phyloP scores from a whole-genome alignment of 2,113 vertebrate genomes.

The Tautogolabrus adspersus region DNA sequence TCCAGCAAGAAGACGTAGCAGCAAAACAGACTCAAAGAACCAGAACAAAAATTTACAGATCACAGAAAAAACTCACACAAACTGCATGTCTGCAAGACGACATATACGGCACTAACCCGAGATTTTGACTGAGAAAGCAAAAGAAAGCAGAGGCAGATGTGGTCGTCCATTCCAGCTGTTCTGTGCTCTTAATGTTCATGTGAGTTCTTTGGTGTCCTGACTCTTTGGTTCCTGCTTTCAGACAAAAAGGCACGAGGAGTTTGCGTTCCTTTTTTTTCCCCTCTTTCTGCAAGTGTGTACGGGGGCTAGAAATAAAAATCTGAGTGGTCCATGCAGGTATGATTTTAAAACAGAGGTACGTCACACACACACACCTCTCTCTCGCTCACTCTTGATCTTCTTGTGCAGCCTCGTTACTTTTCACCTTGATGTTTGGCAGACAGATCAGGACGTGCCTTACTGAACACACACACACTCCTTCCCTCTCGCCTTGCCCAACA shows the following conservation, averaged over 20 bases:
- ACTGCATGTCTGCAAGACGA: constrained; percentile 58
- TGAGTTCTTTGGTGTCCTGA: constrained; percentile 40
- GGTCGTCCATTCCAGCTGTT: constrained; percentile 53
- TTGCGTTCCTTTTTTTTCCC: not conserved
- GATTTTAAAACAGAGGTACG: not conserved
- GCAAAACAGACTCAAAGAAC: constrained; percentile 5
- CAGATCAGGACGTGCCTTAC: constrained; percentile 69
- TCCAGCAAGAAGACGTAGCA: constrained; percentile 88
- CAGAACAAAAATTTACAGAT: constrained; percentile 9
- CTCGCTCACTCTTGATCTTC: not conserved
- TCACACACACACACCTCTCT: not conserved
- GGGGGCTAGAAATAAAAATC: constrained; percentile 64
- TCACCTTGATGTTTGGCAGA: constrained; percentile 1
- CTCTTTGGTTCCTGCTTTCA: constrained; percentile 19
- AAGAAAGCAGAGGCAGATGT: constrained; percentile 6
- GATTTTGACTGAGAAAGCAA: constrained; percentile 21
- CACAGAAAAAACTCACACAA: constrained; percentile 11
- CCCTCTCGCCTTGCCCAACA: constrained; percentile 21
- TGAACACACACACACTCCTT: constrained; percentile 5
- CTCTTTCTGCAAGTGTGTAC: constrained; percentile 21
- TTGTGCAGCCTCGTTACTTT: not conserved
- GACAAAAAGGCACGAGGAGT: not conserved
- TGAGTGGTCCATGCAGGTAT: constrained; percentile 14
- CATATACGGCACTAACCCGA: constrained; percentile 27
- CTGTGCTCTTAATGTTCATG: constrained; percentile 40